Evolutionary conservation across 2,797 vertebrate genomes (phyloP), one percentile per base, ranked within the genome.

Genomic region (Chelidonichthys spinosus): DNA sequence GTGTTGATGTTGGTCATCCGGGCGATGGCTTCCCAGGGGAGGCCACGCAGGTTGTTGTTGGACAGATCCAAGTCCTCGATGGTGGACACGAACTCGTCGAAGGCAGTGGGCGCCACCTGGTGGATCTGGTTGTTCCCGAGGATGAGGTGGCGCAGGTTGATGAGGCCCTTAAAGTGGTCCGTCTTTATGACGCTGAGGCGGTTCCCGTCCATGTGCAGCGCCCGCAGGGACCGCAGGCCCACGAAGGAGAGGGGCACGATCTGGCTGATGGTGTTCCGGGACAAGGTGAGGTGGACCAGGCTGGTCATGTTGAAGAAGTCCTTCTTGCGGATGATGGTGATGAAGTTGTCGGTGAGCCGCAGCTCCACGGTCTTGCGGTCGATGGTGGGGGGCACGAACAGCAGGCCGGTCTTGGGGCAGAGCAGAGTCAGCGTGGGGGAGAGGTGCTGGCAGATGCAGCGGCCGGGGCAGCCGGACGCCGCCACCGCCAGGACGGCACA

Each of bases 271-370:
- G 97, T 98, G 89, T 99, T 99, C 1, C 98, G 95, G 2, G 97
- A 99, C 43, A 99, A 89, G 1, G 98, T 99, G 69, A 99, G 96
- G 89, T 99, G 97, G 35, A 99, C 97, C 88, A 99, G 85, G 84
- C 96, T 98, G 58, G 96, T 98, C 97, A 99, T 99, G 94, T 99
- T 99, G 90, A 95, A 93, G 75, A 99, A 98, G 92, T 99, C 98
- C 53, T 96, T 93, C 62, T 93, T 94, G 8, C 97, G 96, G 35
- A 99, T 95, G 7, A 97, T 89, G 0, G 97, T 98, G 82, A 99
- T 98, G 92, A 99, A 99, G 90, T 99, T 98, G 92, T 99, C 98
- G 0, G 98, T 97, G 72, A 99, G 93, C 0, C 98, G 95, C 72
- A 99, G 93, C 90, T 99, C 98, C 11, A 99, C 98, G 0, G 97